phyloP scores from a whole-genome alignment of 2,797 vertebrate species.

The Peromyscus melanophrys region DNA sequence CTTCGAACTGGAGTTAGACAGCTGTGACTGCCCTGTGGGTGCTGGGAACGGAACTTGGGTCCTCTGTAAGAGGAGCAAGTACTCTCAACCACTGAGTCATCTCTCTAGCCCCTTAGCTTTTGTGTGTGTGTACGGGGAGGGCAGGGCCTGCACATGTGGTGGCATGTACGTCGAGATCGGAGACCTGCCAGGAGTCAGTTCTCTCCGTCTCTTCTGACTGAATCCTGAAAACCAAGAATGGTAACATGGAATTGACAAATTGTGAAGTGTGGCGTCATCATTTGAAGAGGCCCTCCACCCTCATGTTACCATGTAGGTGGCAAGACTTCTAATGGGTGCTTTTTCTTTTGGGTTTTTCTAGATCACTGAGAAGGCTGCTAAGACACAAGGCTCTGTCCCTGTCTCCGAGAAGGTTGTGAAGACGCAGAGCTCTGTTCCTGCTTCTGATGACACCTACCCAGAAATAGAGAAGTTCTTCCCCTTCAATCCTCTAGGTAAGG shows the following conservation, averaged over 20 bases:
- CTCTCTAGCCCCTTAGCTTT: too few relatives aligned
- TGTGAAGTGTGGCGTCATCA: neutral
- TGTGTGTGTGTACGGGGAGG: neutral
- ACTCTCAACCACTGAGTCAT: neutral
- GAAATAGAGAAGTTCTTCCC: conserved; percentile 91
- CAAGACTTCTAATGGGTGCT: neutral
- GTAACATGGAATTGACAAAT: neutral
- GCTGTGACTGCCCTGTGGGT: neutral
- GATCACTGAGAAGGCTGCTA: conserved; percentile 79
- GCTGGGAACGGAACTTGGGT: neutral
- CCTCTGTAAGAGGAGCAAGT: neutral
- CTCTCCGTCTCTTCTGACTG: neutral
- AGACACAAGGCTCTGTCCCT: conserved; percentile 72
- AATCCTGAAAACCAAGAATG: conserved; percentile 28
- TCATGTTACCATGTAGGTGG: neutral
- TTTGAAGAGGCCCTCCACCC: neutral
- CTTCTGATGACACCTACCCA: conserved; percentile 87
- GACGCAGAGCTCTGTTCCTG: conserved; percentile 73
- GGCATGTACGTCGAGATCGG: neutral
- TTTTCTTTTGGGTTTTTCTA: conserved; percentile 74
- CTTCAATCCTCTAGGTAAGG: conserved; percentile 88
- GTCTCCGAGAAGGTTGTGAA: conserved; percentile 77
- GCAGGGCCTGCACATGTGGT: neutral
- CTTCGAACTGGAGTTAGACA: neutral
- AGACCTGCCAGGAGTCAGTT: neutral